phyloP scores from a whole-genome alignment of 2,113 vertebrate genomes.

The Talpa occidentalis region DNA sequence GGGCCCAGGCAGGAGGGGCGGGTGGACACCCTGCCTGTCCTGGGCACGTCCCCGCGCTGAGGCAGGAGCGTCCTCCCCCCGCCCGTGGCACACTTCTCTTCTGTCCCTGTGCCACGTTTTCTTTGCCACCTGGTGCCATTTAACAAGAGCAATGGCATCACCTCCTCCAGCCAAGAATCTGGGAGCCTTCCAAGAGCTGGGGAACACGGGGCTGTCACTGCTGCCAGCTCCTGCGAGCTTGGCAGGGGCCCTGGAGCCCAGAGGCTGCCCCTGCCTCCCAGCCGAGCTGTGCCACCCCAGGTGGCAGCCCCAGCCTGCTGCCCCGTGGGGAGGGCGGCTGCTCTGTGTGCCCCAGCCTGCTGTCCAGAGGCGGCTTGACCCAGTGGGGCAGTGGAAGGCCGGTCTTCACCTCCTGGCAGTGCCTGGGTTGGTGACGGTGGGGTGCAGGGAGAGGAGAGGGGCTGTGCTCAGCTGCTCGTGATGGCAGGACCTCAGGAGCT shows the following conservation, averaged over 20 bases:
- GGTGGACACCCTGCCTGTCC: neutral
- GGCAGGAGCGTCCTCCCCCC: neutral
- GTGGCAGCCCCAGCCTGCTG: neutral
- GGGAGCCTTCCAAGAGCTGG: slow-evolving; percentile 57
- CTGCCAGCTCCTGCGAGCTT: slow-evolving; percentile 16
- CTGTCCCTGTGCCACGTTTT: neutral
- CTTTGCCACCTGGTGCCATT: slow-evolving; percentile 72
- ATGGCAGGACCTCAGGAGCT: too few relatives aligned
- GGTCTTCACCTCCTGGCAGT: rapidly evolving
- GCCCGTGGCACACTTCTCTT: neutral
- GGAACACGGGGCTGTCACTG: neutral
- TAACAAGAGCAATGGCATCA: slow-evolving; percentile 55
- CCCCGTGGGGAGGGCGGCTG: neutral
- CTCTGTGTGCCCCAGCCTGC: neutral
- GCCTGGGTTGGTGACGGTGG: neutral
- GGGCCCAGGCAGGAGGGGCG: neutral
- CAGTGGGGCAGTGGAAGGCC: rapidly evolving
- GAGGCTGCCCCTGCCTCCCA: neutral
- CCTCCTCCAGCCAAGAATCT: neutral
- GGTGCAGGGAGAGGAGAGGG: neutral
- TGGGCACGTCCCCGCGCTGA: too few relatives aligned
- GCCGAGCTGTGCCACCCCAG: neutral
- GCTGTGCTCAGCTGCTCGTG: neutral
- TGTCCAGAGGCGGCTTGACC: neutral
- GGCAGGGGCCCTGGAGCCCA: neutral